A percentile compares a stretch with the other conserved stretches of the same genome.
These are phyloP conservation scores for Brachionus plicatilis DNA, from an alignment of 1,140 invertebrate genomes.

Conservation along the genomic window DNA sequence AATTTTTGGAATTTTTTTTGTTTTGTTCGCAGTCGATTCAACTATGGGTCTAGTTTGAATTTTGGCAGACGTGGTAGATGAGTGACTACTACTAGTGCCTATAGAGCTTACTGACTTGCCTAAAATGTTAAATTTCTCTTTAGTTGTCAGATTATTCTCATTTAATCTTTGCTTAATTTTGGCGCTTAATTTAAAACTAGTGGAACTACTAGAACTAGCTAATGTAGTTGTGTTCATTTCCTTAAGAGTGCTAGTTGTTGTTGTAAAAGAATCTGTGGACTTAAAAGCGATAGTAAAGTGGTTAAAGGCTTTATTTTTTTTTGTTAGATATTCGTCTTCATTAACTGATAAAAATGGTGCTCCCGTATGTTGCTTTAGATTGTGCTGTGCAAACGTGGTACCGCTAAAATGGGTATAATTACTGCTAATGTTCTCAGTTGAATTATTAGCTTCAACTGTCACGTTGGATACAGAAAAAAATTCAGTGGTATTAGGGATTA, in stretches of 20 bases:
- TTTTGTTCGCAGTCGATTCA: not conserved
- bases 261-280: not conserved
- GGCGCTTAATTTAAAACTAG: not conserved
- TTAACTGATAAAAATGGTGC: constrained; percentile 2
- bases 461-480: not conserved
- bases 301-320: not conserved
- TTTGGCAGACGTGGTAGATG: not conserved
- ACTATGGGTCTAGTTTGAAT: not conserved
- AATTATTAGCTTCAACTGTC: not conserved
- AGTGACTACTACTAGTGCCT: not conserved
- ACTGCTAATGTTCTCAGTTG: not conserved
- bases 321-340: not conserved
- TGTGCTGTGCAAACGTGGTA: not conserved
- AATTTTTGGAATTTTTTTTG: constrained; percentile 11
- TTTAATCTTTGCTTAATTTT: not conserved
- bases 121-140: not conserved
- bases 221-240: not conserved
- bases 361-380: not conserved
- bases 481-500: not conserved
- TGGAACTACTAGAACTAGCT: not conserved
- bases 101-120: not conserved
- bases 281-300: constrained; percentile 27
- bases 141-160: not conserved
- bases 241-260: not conserved
- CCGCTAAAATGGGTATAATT: not conserved